These are phyloP conservation scores for Leuciscus idus DNA, from an alignment of 2,113 vertebrate genomes.

Conservation along the genomic window DNA sequence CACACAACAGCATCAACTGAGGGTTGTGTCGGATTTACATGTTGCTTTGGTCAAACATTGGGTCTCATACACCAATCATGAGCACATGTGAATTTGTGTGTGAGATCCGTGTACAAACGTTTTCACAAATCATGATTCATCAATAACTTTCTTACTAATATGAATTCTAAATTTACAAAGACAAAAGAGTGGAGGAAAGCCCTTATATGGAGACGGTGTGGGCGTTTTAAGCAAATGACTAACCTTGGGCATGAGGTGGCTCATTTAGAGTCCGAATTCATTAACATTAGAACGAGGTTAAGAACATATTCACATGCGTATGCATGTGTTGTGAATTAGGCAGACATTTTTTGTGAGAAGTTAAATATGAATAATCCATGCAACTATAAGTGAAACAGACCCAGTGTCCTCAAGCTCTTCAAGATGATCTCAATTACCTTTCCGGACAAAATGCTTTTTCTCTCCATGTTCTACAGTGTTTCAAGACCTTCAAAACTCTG, in stretches of 20 bases:
- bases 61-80: too few relatives aligned
- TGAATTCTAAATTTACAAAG: neutral
- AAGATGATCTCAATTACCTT: neutral
- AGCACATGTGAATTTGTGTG: too few relatives aligned
- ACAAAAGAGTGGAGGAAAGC: neutral
- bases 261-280: neutral
- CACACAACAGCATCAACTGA: neutral
- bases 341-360: neutral
- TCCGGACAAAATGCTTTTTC: neutral
- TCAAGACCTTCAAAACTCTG: neutral
- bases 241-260: neutral
- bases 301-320: neutral
- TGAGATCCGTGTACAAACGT: neutral
- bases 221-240: neutral
- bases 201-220: neutral
- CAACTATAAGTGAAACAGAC: neutral
- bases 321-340: neutral
- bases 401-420: neutral
- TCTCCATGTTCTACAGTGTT: neutral
- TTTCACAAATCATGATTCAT: neutral
- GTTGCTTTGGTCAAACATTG: too few relatives aligned
- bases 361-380: neutral
- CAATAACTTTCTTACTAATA: neutral
- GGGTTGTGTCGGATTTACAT: too few relatives aligned
- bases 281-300: neutral